Conservation (phyloP, 2,113 vertebrate species). For the Siniperca knerii region DNA sequence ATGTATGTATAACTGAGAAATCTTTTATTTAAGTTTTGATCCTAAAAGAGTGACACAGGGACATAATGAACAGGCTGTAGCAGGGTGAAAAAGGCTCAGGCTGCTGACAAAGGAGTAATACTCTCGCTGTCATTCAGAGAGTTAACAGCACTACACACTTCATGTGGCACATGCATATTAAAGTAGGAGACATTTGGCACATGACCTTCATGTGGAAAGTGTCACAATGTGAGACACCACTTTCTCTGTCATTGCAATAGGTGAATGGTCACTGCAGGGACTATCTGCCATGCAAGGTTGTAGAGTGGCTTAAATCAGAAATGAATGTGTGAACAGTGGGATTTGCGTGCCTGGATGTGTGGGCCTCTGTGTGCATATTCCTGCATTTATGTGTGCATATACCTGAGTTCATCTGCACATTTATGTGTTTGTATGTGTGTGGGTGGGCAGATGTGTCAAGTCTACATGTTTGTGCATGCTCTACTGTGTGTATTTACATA, state of each 20-base stretch:
- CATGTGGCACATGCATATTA: slow-evolving; percentile 43
- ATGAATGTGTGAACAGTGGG: slow-evolving; percentile 25
- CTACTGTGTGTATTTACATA: slow-evolving; percentile 10
- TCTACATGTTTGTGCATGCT: slow-evolving; percentile 3
- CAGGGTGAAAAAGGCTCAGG: slow-evolving; percentile 15
- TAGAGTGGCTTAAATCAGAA: slow-evolving; percentile 11
- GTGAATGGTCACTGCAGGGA: slow-evolving; percentile 26
- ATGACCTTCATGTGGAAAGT: slow-evolving; percentile 50
- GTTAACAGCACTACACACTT: slow-evolving; percentile 33
- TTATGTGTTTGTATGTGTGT: neutral
- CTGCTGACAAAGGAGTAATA: slow-evolving; percentile 24
- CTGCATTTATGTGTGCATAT: slow-evolving; percentile 24
- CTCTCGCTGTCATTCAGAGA: slow-evolving; percentile 31
- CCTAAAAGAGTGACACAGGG: neutral
- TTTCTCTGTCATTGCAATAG: slow-evolving; percentile 30
- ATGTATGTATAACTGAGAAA: neutral
- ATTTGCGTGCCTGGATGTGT: neutral
- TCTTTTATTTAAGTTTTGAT: slow-evolving; percentile 8
- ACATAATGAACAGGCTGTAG: neutral
- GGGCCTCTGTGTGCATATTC: neutral
- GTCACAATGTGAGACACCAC: slow-evolving; percentile 43
- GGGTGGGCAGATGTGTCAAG: slow-evolving; percentile 21
- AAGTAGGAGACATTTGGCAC: slow-evolving; percentile 40
- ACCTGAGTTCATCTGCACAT: slow-evolving; percentile 39
- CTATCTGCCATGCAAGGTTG: slow-evolving; percentile 28